Evolutionary conservation across 2,113 vertebrate species (phyloP).

Genomic region (Crypturellus undulatus): DNA sequence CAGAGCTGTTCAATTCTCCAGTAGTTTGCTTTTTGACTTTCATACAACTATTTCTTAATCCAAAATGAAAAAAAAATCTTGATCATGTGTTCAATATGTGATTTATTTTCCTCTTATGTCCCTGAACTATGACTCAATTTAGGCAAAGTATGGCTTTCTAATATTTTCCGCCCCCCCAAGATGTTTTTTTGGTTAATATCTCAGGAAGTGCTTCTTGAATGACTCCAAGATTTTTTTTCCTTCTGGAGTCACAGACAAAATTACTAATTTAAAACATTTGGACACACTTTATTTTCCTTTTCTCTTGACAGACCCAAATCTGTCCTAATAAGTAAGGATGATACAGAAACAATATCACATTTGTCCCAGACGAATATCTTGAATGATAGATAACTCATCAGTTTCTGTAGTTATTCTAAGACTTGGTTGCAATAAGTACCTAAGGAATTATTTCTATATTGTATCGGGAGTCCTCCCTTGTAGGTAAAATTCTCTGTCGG

Average conservation of each 20-base stretch:
- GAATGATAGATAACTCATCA: background rate
- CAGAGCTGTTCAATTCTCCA: background rate
- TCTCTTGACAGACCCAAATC: background rate
- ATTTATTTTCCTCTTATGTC: background rate
- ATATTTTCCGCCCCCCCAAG: background rate
- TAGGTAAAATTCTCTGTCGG: background rate
- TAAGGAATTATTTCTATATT: background rate
- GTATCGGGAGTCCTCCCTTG: background rate
- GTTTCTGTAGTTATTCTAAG: background rate
- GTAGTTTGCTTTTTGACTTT: background rate
- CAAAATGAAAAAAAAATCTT: background rate
- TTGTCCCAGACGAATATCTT: background rate
- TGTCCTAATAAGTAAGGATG: background rate
- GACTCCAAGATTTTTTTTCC: background rate
- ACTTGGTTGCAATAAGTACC: background rate
- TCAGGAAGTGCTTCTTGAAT: background rate
- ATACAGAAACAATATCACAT: constrained; percentile 25
- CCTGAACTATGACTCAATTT: background rate
- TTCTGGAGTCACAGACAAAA: background rate
- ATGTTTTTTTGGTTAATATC: background rate
- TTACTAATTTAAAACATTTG: background rate
- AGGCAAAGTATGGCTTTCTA: background rate
- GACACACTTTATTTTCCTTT: background rate
- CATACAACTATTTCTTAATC: background rate
- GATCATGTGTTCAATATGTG: background rate